A percentile compares a stretch with the other conserved stretches of the same genome.
Evolutionary conservation across 2,888 invertebrate genomes (phyloP).

Genomic region (Andrena dorsata): DNA sequence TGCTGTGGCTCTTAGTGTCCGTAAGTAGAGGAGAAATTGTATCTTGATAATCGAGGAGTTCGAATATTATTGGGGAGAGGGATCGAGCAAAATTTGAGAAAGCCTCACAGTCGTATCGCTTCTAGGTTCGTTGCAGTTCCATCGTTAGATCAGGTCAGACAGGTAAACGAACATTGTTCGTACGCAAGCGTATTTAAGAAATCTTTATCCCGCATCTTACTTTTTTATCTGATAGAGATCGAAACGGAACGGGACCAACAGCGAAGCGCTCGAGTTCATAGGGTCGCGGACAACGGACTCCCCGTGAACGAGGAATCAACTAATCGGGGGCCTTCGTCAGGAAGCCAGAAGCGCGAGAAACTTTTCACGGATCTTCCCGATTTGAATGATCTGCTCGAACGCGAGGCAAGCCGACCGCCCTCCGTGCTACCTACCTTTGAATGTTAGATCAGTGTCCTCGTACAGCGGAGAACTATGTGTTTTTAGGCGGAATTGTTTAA

Average conservation of each 20-base stretch:
- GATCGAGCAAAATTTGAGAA: neutral
- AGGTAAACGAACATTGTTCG: constrained; percentile 16
- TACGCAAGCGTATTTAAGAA: too few species aligned
- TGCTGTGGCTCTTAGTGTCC: constrained; percentile 8
- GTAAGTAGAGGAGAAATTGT: constrained; percentile 31
- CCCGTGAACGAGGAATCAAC: neutral
- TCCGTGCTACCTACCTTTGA: neutral
- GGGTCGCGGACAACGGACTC: constrained; percentile 13
- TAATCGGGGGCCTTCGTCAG: neutral
- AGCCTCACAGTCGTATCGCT: constrained; percentile 4
- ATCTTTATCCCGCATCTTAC: neutral
- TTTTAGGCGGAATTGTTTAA: constrained; percentile 63
- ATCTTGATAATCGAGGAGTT: too few species aligned
- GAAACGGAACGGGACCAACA: neutral
- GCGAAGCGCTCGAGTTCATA: constrained; percentile 41
- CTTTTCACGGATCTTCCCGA: neutral
- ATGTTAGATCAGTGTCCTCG: neutral
- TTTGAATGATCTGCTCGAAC: constrained; percentile 5
- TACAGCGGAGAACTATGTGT: constrained; percentile 1
- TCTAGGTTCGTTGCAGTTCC: constrained; percentile 60
- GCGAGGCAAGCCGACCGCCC: constrained; percentile 20
- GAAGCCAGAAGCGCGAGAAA: constrained; percentile 1
- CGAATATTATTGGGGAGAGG: too few species aligned
- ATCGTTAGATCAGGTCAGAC: constrained; percentile 18
- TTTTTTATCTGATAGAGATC: neutral